Percentiles rank a stretch among this genome's conserved stretches.
Conservation (phyloP, 2,888 invertebrate genomes). For the Lypha dubia region DNA sequence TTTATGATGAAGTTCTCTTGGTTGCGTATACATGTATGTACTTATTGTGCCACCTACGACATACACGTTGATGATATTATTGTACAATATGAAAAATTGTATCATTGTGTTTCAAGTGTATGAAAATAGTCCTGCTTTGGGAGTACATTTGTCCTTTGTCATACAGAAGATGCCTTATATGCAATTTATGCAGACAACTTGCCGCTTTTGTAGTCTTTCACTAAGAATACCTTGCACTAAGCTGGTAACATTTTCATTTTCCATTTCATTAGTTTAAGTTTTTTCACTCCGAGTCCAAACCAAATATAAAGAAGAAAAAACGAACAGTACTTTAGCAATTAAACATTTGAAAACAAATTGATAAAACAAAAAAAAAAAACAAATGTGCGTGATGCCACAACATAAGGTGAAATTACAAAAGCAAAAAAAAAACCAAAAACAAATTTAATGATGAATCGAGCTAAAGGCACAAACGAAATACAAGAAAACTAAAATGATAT, state of each 20-base stretch:
- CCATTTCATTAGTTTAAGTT: constrained; percentile 49
- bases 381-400: constrained; percentile 79
- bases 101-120: too few species aligned
- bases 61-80: too few species aligned
- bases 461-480: constrained; percentile 28
- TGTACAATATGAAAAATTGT: too few species aligned
- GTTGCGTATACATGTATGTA: too few species aligned
- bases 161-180: too few species aligned
- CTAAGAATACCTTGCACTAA: not conserved
- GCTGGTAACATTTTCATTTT: constrained; percentile 53
- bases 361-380: constrained; percentile 42
- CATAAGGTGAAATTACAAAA: constrained; percentile 78
- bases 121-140: too few species aligned
- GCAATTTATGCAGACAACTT: not conserved
- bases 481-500: constrained; percentile 48
- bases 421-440: constrained; percentile 9
- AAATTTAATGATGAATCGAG: constrained; percentile 72
- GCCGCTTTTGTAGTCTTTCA: not conserved
- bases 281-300: constrained; percentile 16
- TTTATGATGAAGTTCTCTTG: too few species aligned
- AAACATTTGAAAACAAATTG: constrained; percentile 77
- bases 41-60: too few species aligned
- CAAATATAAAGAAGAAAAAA: constrained; percentile 31
- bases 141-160: too few species aligned
- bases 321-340: constrained; percentile 77